Percentiles rank a stretch among this genome's conserved stretches.
Evolutionary conservation across 2,797 vertebrate genomes (phyloP).

Genomic region (Hylomyscus alleni): DNA sequence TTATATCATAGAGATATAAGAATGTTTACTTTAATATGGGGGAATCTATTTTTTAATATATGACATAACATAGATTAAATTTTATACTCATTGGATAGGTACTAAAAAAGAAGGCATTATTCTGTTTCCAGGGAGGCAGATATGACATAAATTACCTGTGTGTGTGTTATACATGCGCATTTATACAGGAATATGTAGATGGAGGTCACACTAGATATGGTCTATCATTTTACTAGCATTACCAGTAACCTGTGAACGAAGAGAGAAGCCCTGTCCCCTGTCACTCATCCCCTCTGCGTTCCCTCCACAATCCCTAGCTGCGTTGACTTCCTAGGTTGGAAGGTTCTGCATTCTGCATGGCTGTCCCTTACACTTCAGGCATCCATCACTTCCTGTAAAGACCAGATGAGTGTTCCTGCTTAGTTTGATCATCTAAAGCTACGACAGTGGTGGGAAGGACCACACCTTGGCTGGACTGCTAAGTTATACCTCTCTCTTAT

Average conservation of each 20-base stretch:
- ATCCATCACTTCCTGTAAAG: neutral
- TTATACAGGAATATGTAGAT: neutral
- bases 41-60: constrained; percentile 41
- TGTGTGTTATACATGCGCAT: too few relatives aligned
- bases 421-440: neutral
- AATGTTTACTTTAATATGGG: neutral
- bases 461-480: neutral
- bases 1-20: neutral
- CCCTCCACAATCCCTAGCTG: neutral
- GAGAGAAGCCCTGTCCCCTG: neutral
- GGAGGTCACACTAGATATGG: neutral
- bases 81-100: neutral
- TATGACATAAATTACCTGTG: neutral
- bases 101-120: neutral
- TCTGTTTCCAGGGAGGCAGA: neutral
- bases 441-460: neutral
- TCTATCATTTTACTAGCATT: neutral
- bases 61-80: neutral
- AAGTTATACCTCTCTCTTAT: neutral
- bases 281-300: neutral
- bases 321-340: neutral
- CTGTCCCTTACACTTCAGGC: neutral
- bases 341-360: neutral
- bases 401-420: neutral
- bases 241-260: neutral